Percentiles rank a stretch among this genome's conserved stretches.
Evolutionary conservation across 2,113 vertebrate genomes (phyloP).

Genomic region (Anas platyrhynchos): DNA sequence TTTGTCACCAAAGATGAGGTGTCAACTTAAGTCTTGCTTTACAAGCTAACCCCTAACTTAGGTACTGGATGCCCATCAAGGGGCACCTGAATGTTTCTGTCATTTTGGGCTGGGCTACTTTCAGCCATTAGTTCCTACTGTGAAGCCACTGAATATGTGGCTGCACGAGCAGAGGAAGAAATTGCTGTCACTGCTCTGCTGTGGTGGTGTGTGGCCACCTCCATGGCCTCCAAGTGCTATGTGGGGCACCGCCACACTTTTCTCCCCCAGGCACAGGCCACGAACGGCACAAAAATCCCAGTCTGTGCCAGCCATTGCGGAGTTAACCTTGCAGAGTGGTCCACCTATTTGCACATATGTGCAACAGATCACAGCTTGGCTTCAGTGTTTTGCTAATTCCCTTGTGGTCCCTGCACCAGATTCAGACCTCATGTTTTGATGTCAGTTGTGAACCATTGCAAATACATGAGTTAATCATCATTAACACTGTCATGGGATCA

Average conservation of each 20-base stretch:
- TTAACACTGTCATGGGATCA: neutral
- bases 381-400: neutral
- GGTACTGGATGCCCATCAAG: neutral
- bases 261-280: neutral
- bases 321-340: neutral
- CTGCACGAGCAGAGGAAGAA: neutral
- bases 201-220: neutral
- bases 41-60: neutral
- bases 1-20: neutral
- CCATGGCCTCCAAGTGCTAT: neutral
- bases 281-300: fast-evolving
- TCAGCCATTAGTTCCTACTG: fast-evolving
- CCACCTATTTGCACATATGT: neutral
- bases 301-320: neutral
- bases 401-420: neutral
- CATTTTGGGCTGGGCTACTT: neutral
- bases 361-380: neutral
- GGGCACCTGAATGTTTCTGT: neutral
- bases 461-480: neutral
- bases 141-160: fast-evolving
- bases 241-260: neutral
- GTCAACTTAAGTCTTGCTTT: neutral
- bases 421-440: neutral
- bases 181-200: neutral
- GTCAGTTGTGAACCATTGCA: neutral